Base-by-base conservation (phyloP, 2,797 vertebrate species). In the Poeciliopsis presidionis region DNA sequence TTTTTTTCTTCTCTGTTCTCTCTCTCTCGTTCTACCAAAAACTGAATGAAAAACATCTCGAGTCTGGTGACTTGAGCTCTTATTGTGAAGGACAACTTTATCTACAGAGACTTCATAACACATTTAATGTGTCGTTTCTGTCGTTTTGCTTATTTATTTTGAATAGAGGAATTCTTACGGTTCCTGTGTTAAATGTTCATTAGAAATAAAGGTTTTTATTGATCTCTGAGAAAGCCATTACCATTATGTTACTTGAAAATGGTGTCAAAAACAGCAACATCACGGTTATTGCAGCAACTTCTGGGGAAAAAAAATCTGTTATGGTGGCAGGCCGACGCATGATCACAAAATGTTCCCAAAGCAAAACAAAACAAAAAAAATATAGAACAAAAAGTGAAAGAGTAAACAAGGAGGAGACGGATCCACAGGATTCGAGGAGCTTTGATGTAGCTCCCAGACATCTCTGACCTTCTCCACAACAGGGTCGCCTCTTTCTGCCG, bases 401-500 rank as follows among this genome's bases (percentile, higher is more conserved):
- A 18, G 47, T 59, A 28, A 79, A 69, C 30, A 77, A 20, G 20
- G 59, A 69, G 14, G 45, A 67, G 51, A 73, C 67, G 73, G n/a
- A 63, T 43, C 76, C 61, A 80, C 75, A 77, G 76, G 76, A 85
- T 73, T 69, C 33, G 74, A 30, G 81, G 18, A 78, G 75, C 67
- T 47, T 82, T 79, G 74, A 72, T 18, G n/a, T 74, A 87, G 90
- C 86, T 0, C 13, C 4, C 77, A 73, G 88, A 90, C 88, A 80
- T 71, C 75, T 71, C 5, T 88, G 85, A 90, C 89, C 86, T 92
- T 53, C 91, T 90, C 77, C 36, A 30, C 33, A 86, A 90, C 84
- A 84, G 88, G 69, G 72, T 72, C 8, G 0, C 80, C 49, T 69
- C 87, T 87, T 89, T 91, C 88, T 91, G 86, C 80, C 78, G 79